Base-by-base conservation (phyloP, 2,888 invertebrate species). In the Pristionchus exspectatus region DNA sequence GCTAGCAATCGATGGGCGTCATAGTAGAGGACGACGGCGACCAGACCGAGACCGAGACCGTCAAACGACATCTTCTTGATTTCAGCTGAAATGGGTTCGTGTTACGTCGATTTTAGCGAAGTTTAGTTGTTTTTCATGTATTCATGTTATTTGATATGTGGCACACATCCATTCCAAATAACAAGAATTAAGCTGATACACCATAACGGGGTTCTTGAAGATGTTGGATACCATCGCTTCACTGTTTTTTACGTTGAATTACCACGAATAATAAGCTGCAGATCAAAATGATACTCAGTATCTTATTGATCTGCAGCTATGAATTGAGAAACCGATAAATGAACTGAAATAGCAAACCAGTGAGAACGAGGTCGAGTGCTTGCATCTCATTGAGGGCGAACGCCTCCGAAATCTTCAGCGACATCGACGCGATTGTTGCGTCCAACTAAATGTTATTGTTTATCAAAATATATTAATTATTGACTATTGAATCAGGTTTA, bases 321-420 rank as follows among this genome's bases (percentile, higher is more conserved):
- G n/a, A n/a, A n/a, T n/a, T n/a, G n/a, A n/a, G n/a, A n/a, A 2
- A 38, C 38, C 5, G 38, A 38, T 38, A 38, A 38, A 38, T 38
- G 38, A 38, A 38, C 38, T 38, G 10, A 50, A 50, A 2, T 24
- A 0, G 14, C 56, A 16, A 21, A 89, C 89, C 89, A 54, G 89
- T 89, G 3, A 89, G 59, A 10, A 89, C 89, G 50, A 89, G 89
- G 33, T 89, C 89, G 30, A 89, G 63, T 30, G 89, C 89, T n/a
- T 81, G 63, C 89, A 89, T 81, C 56, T 89, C 89, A 54, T 89
- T 89, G 59, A 89, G 27, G 30, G 50, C 24, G 66, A 83, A 89
- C 44, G 89, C 89, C 9, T 77, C 83, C 4, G 81, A 50, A 33
- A 89, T 88, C 24, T 72, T 87, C n/a, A 87, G 27, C n/a, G 87